phyloP scores from a whole-genome alignment of 2,113 vertebrate genomes.

The Halcyon malimbica region DNA sequence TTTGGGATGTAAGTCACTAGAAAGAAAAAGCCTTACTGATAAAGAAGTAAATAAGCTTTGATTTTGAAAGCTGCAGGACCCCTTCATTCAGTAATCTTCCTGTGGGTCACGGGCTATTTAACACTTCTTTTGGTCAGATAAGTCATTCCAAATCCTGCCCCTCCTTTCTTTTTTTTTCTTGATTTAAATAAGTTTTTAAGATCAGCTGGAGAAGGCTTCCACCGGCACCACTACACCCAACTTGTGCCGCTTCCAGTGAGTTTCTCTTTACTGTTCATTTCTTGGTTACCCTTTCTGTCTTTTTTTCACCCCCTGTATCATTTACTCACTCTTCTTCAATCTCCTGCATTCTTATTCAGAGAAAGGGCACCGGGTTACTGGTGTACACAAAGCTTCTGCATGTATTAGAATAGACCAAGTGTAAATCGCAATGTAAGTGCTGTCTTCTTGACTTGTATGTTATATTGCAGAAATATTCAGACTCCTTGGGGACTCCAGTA shows the following conservation, averaged over 20 bases:
- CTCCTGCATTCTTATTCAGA: background rate
- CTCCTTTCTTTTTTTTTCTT: background rate
- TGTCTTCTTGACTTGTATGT: background rate
- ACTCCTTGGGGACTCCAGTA: background rate
- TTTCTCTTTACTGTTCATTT: background rate
- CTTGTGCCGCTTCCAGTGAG: background rate
- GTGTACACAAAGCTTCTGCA: background rate
- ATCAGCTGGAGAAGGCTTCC: background rate
- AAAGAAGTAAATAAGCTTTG: background rate
- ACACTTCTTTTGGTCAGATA: background rate
- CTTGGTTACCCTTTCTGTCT: background rate
- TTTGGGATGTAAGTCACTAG: rapidly evolving
- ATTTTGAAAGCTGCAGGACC: background rate
- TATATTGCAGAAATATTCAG: background rate
- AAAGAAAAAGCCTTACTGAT: background rate
- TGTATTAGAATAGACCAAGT: background rate
- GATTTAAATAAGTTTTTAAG: background rate
- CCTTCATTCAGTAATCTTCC: background rate
- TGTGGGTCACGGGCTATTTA: background rate
- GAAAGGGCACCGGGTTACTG: background rate
- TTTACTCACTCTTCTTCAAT: background rate
- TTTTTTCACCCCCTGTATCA: background rate
- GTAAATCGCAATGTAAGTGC: background rate
- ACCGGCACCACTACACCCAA: background rate
- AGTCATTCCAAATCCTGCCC: background rate